Evolutionary conservation across 1,140 invertebrate genomes (phyloP).

Genomic region (Homarus americanus): DNA sequence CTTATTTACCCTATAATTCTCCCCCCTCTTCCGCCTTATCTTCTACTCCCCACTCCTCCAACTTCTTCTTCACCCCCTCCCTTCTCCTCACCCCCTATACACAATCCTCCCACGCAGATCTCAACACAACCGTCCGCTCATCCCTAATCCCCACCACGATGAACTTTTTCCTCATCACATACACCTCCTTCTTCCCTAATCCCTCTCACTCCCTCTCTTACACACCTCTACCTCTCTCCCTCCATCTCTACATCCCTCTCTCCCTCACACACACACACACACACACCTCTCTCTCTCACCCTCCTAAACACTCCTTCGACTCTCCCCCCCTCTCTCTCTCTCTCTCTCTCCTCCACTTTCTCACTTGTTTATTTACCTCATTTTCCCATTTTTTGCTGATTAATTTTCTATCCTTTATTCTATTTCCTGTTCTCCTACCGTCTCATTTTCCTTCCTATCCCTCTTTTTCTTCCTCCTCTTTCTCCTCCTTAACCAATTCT

Average conservation of each 20-base stretch:
- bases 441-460: too few species aligned
- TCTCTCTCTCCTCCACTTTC: slow-evolving; percentile 34
- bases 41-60: background rate
- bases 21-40: background rate
- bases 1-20: too few species aligned
- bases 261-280: slow-evolving; percentile 1
- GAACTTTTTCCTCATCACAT: slow-evolving; percentile 24
- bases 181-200: slow-evolving; percentile 16
- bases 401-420: too few species aligned
- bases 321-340: slow-evolving; percentile 48
- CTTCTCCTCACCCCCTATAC: too few species aligned
- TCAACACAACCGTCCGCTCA: slow-evolving; percentile 13
- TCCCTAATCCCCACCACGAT: slow-evolving; percentile 31
- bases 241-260: background rate
- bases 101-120: background rate
- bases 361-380: too few species aligned
- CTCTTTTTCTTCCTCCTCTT: background rate
- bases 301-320: background rate
- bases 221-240: background rate
- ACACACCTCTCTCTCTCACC: background rate
- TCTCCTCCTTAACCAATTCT: background rate
- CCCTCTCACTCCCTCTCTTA: background rate
- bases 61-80: slow-evolving; percentile 5
- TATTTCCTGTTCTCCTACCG: too few species aligned
- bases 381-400: too few species aligned